Evolutionary conservation across 2,113 vertebrate genomes (phyloP).

Genomic region (Chamaea fasciata): DNA sequence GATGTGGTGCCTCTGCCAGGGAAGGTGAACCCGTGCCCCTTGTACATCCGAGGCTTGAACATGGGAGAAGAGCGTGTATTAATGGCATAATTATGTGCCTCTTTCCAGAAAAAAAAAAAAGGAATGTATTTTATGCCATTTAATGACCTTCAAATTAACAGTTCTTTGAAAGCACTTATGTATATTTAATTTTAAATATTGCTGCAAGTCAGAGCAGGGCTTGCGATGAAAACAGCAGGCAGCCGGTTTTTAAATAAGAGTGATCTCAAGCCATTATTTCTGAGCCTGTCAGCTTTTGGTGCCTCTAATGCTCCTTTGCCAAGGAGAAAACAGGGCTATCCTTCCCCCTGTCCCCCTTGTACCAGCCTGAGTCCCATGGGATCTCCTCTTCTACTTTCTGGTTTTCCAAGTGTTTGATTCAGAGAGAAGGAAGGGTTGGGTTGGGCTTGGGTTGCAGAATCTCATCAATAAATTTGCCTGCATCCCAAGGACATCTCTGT

Average conservation of each 20-base stretch:
- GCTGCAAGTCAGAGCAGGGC: constrained; percentile 66
- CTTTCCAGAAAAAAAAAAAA: constrained; percentile 54
- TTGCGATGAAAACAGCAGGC: constrained; percentile 70
- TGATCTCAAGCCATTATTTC: constrained; percentile 66
- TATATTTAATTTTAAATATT: constrained; percentile 80
- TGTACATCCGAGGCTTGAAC: not conserved
- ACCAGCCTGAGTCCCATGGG: not conserved
- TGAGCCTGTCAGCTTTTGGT: constrained; percentile 56
- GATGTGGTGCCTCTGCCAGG: not conserved
- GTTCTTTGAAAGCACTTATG: constrained; percentile 75
- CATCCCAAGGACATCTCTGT: not conserved
- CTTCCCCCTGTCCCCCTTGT: not conserved
- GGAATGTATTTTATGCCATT: constrained; percentile 61
- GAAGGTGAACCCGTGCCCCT: not conserved
- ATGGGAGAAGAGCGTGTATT: constrained; percentile 1
- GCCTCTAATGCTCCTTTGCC: constrained; percentile 13
- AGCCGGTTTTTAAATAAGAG: constrained; percentile 73
- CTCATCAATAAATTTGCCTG: not conserved
- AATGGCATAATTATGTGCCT: constrained; percentile 52
- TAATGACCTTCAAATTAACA: constrained; percentile 83
- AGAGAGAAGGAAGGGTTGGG: not conserved
- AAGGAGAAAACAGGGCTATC: not conserved
- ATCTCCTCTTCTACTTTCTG: not conserved
- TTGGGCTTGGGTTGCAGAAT: not conserved
- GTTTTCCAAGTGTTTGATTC: not conserved